Evolutionary conservation across 2,888 invertebrate genomes (phyloP), one percentile per base, ranked within the genome.

Genomic region (Spodoptera exigua): DNA sequence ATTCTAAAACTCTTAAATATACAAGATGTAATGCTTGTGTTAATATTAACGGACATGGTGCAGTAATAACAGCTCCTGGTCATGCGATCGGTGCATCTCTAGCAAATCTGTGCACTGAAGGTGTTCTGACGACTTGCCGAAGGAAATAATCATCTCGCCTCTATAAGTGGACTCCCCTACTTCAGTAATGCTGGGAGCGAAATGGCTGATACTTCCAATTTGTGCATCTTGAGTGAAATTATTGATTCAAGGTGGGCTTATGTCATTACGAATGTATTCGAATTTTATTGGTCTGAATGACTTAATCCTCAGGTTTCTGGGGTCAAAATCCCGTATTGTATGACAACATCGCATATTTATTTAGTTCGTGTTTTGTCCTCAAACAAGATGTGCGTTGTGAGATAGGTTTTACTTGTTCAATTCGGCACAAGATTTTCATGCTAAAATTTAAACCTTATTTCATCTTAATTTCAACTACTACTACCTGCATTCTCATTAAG

Each of bases 11-110:
- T 61, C 41, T 72, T 69, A 55, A 63, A 68, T 76, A 76, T 48
- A 69, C 65, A 65, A 68, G 68, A 61, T 18, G 60, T 54, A 61
- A 71, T 61, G 74, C 61, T 62, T 46, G 41, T 73, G 40, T 56
- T 51, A 69, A 74, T 73, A 55, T 62, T 73, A 76, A 68, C 47
- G 34, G 61, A 73, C 52, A 59, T 58, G 37, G 43, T 32, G 55
- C 40, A 45, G 73, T 73, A 74, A 76, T 74, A 69, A 74, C 74
- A 74, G 74, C 74, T 74, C 59, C 76, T 46, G 62, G 77, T 49
- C 74, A 76, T 73, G 59, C 66, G 61, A 74, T 62, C 56, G 56
- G 57, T 21, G 27, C 49, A 61, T 70, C 63, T 56, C 63, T 59
- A 43, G 41, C 17, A 2, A n/a, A 5, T 13, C 12, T 21, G 55